Evolutionary conservation across 1,140 invertebrate species (phyloP).

Genomic region (Meteorus sp.): DNA sequence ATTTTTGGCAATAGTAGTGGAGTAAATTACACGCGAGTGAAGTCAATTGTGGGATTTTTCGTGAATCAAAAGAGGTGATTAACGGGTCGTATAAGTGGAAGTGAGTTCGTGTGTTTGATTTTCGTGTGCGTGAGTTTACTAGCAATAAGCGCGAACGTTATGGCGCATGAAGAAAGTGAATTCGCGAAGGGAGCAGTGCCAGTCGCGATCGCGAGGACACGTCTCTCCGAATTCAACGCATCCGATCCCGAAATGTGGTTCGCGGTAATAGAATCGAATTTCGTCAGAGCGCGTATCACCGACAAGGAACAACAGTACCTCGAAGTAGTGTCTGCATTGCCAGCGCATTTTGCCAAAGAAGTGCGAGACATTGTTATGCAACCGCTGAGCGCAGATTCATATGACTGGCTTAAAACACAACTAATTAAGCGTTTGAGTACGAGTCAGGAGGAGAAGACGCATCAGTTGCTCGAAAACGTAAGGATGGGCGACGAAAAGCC

Average conservation of each 20-base stretch:
- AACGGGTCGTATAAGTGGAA: no score
- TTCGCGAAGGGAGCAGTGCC: not conserved
- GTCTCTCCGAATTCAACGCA: not conserved
- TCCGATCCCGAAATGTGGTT: not conserved
- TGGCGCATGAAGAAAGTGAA: no score
- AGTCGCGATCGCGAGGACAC: no score
- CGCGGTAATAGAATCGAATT: not conserved
- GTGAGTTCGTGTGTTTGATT: no score
- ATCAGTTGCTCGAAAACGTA: slow-evolving; percentile 24
- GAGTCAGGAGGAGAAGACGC: slow-evolving; percentile 17
- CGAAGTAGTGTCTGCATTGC: not conserved
- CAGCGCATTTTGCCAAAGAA: not conserved
- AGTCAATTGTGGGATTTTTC: no score
- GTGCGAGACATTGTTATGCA: not conserved
- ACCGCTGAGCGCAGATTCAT: not conserved
- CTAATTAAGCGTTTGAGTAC: slow-evolving; percentile 18
- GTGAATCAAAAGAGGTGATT: no score
- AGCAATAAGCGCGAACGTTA: no score
- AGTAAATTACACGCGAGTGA: not conserved
- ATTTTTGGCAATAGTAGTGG: no score
- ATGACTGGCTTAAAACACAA: slow-evolving; percentile 7
- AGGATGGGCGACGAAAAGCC: slow-evolving; percentile 29
- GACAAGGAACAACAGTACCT: not conserved
- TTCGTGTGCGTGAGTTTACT: no score
- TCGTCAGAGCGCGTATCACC: not conserved